A percentile compares a stretch with the other conserved stretches of the same genome.
These are phyloP conservation scores for Diplosoma virens DNA, from an alignment of 23 tunicate species.

Conservation along the genomic window DNA sequence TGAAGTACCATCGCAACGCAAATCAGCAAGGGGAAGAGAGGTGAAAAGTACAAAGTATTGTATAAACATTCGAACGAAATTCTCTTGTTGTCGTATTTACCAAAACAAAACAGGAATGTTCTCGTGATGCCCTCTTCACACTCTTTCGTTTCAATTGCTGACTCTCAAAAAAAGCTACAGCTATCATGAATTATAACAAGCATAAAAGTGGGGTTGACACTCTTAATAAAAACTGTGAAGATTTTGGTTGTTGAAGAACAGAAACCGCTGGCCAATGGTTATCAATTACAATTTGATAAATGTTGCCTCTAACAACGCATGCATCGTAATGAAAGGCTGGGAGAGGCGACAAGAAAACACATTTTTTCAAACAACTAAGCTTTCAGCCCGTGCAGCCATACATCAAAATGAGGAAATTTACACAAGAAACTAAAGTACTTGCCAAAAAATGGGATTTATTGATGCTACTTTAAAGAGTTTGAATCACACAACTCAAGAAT, in stretches of 20 bases:
- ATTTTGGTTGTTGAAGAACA: not conserved
- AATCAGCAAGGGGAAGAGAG: not conserved
- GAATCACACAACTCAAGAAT: too few species aligned
- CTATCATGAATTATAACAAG: too few species aligned
- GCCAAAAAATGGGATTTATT: not conserved
- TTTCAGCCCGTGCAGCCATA: too few species aligned
- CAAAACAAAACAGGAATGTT: not conserved
- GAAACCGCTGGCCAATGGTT: not conserved
- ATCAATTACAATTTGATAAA: too few species aligned
- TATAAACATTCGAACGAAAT: not conserved
- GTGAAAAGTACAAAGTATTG: not conserved
- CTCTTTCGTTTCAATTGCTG: not conserved
- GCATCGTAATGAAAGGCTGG: not conserved
- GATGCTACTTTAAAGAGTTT: too few species aligned
- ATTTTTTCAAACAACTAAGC: too few species aligned
- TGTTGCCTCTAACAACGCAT: not conserved
- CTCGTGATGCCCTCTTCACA: not conserved
- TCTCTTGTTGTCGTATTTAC: not conserved
- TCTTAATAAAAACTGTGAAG: not conserved
- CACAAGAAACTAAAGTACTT: not conserved
- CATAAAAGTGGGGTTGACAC: too few species aligned
- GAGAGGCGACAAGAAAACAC: too few species aligned
- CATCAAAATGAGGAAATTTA: too few species aligned
- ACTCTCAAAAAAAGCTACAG: not conserved
- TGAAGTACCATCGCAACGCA: not conserved